phyloP scores from a whole-genome alignment of 2,113 vertebrate genomes.

The Meriones unguiculatus region DNA sequence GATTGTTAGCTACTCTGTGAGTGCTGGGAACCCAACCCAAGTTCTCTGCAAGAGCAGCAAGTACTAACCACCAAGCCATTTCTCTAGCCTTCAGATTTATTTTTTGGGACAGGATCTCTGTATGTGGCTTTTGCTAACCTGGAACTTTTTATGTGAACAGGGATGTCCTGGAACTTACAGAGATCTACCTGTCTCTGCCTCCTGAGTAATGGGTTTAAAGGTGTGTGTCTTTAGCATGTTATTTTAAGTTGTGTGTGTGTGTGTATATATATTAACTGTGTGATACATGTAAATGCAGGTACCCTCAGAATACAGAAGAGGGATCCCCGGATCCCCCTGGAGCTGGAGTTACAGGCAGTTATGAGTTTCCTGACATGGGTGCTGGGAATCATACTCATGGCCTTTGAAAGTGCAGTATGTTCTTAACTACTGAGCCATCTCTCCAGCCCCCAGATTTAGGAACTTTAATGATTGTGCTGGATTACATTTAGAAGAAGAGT shows the following conservation, averaged over 20 bases:
- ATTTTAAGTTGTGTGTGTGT: neutral
- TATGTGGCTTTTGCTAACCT: neutral
- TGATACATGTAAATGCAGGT: neutral
- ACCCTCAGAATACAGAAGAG: neutral
- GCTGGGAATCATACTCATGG: neutral
- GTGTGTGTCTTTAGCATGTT: neutral
- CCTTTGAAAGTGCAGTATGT: neutral
- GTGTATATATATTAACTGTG: neutral
- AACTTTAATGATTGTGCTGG: neutral
- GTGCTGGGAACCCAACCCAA: neutral
- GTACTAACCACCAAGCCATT: neutral
- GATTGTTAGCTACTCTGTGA: too few relatives aligned
- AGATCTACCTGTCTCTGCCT: neutral
- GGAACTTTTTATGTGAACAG: neutral
- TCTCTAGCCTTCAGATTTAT: neutral
- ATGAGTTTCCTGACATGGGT: neutral
- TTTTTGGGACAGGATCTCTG: neutral
- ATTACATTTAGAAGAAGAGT: conserved; percentile 15
- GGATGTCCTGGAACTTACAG: neutral
- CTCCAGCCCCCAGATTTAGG: conserved; percentile 11
- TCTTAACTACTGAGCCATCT: neutral
- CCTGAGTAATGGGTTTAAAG: neutral
- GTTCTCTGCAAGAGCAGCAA: neutral
- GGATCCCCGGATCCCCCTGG: neutral
- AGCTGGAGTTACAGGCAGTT: neutral